Base-by-base conservation (phyloP, 1,140 invertebrate species). In the Ganaspis sp. region DNA sequence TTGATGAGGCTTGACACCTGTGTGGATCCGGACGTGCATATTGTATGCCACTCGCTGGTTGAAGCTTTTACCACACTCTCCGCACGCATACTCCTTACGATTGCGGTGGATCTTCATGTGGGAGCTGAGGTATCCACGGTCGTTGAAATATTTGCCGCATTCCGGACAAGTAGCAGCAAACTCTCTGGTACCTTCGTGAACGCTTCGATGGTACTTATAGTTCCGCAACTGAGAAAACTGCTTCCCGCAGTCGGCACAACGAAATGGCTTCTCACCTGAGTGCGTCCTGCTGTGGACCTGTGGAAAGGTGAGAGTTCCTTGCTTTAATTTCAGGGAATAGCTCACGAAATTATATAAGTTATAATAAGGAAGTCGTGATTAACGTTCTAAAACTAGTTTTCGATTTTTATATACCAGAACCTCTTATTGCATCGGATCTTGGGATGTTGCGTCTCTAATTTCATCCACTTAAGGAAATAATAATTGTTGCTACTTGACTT, bases 1-100 rank as follows among this genome's bases (percentile, higher is more conserved):
- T 73, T 95, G 94, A 90, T 98, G 97, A 0, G 97, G 97, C 83
- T 97, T 96, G 11, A 97, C 94, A 37, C 96, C 95, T 49, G 95
- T 96, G 81, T 96, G 95, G 70, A 96, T 96, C 42, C 95, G 89
- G 0, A 95, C 92, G 86, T 96, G 96, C 95, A 96, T 96, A 83
- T 96, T 96, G 87, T 95, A 96, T 6, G 95, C 95, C 15, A 96
- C 95, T 21, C 95, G 92, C 86, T 96, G 95, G 88, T 96, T 96
- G 83, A 96, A 96, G 17, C 95, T 93, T 85, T 95, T 95, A 0
- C 94, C 94, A 83, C 95, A 96, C 73, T 94, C 93, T 15, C 93
- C 92, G 83, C 95, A 96, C 26, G 93, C 94, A 86, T 96, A 96
- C 83, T 96, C 95, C 84, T 95, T 95, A 17, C 93, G 92, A 85